A percentile compares a stretch with the other conserved stretches of the same genome.
Conservation (phyloP, 2,888 invertebrate species). For the Cerastis rubricosa region DNA sequence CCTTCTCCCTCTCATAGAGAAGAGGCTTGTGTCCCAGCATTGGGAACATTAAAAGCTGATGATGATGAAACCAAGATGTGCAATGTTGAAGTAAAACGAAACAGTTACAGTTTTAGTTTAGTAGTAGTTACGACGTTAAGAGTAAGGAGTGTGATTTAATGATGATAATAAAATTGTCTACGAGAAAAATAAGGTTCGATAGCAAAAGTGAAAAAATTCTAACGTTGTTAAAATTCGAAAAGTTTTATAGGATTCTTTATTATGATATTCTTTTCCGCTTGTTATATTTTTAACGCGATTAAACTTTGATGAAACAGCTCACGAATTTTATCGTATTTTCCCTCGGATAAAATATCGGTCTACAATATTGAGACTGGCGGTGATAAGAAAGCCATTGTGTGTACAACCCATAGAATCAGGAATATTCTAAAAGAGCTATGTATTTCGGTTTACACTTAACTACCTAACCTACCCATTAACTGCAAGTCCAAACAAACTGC, state of each 20-base stretch:
- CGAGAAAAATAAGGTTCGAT: background rate
- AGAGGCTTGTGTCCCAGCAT: too few species aligned
- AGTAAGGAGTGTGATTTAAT: background rate
- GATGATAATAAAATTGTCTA: background rate
- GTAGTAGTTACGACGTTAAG: too few species aligned
- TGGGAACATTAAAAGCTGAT: too few species aligned
- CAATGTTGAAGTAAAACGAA: conserved; percentile 2
- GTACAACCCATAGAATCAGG: background rate
- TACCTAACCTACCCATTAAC: background rate
- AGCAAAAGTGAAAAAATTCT: background rate
- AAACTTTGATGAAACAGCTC: background rate
- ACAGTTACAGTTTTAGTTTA: background rate
- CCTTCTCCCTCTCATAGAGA: too few species aligned
- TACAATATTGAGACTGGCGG: background rate
- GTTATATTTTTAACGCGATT: background rate
- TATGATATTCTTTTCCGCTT: background rate
- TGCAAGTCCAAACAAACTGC: background rate
- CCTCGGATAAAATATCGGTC: background rate
- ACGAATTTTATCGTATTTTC: background rate
- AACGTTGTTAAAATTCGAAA: background rate
- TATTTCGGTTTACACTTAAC: background rate
- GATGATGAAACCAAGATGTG: conserved; percentile 10
- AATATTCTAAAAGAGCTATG: background rate
- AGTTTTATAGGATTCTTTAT: background rate
- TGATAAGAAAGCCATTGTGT: background rate